These are phyloP conservation scores for Mormyrops attenuatus DNA, from an alignment of 2,797 vertebrate species.

Conservation along the genomic window DNA sequence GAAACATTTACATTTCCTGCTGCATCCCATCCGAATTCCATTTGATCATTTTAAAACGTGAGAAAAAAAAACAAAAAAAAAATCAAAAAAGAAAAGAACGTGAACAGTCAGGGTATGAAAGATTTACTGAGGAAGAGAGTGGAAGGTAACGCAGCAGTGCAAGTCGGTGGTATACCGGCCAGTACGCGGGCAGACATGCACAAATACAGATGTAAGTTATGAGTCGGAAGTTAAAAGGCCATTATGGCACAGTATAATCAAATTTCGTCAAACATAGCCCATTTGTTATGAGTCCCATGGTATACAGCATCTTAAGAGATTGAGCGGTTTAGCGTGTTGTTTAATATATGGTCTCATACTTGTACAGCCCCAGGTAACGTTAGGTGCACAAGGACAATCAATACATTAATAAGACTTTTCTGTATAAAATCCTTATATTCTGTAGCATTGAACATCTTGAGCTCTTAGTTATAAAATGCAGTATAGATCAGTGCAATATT, in stretches of 20 bases:
- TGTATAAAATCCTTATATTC: neutral
- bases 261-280: neutral
- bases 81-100: neutral
- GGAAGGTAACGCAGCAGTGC: neutral
- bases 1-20: neutral
- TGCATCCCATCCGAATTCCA: neutral
- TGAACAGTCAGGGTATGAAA: neutral
- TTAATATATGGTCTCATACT: neutral
- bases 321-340: neutral
- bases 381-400: neutral
- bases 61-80: neutral
- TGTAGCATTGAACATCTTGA: neutral
- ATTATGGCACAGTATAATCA: neutral
- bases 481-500: neutral
- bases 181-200: neutral
- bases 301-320: neutral
- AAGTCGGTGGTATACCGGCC: neutral
- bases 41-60: neutral
- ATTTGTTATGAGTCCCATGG: neutral
- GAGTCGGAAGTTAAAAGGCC: neutral
- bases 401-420: neutral
- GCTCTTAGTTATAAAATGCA: neutral
- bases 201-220: neutral
- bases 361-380: neutral
- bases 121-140: neutral